Percentiles rank a stretch among this genome's conserved stretches.
These are phyloP conservation scores for Menidia beryllina DNA, from an alignment of 2,113 vertebrate species.

Conservation along the genomic window DNA sequence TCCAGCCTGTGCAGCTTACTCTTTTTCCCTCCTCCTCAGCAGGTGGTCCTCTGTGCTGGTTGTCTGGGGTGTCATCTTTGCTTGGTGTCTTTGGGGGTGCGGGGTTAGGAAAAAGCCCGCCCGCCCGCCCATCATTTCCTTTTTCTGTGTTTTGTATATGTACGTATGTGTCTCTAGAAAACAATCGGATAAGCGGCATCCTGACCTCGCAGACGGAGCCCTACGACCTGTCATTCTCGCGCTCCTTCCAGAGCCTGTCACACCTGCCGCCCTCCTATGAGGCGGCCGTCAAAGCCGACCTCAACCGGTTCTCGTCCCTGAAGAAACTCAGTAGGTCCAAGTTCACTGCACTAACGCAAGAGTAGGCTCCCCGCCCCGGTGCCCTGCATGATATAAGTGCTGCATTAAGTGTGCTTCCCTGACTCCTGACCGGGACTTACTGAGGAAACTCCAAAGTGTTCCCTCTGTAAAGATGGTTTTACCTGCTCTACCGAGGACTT, in stretches of 20 bases:
- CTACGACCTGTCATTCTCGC: constrained; percentile 97
- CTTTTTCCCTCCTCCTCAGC: constrained; percentile 41
- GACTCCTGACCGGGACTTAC: constrained; percentile 32
- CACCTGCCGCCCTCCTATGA: constrained; percentile 98
- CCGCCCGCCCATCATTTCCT: constrained; percentile 61
- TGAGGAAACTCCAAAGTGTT: constrained; percentile 12
- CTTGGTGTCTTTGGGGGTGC: background rate
- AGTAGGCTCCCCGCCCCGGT: constrained; percentile 43
- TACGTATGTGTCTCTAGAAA: constrained; percentile 87
- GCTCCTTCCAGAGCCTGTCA: constrained; percentile 98
- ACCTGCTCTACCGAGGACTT: constrained; percentile 9
- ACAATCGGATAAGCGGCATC: constrained; percentile 94
- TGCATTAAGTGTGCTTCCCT: constrained; percentile 48
- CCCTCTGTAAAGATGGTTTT: constrained; percentile 27
- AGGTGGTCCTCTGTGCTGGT: constrained; percentile 47
- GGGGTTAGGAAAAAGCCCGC: constrained; percentile 23
- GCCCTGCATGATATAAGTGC: constrained; percentile 63
- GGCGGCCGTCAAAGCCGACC: constrained; percentile 93
- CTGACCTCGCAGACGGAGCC: constrained; percentile 98
- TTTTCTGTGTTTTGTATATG: constrained; percentile 75
- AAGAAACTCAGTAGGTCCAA: constrained; percentile 96
- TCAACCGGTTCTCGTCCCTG: constrained; percentile 96
- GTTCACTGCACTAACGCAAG: constrained; percentile 69
- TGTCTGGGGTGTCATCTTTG: constrained; percentile 12
- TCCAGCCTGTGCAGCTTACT: constrained; percentile 43